Evolutionary conservation across 2,113 vertebrate genomes (phyloP).

Genomic region (Ciconia stormi): DNA sequence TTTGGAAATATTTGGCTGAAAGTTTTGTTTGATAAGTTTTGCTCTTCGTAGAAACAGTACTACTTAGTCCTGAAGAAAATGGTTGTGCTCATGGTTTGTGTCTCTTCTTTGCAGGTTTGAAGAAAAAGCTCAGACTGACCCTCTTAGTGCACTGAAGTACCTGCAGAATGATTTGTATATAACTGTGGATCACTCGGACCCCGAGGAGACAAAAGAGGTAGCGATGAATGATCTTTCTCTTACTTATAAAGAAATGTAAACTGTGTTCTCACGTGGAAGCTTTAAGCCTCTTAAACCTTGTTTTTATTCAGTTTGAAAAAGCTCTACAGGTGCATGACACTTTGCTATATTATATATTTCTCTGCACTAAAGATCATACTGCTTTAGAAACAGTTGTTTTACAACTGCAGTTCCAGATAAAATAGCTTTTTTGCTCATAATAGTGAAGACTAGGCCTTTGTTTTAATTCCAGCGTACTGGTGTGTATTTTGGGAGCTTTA

Average conservation of each 20-base stretch:
- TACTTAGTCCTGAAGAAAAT: background rate
- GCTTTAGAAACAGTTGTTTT: background rate
- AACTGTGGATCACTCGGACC: conserved; percentile 97
- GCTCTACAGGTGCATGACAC: background rate
- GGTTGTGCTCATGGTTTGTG: background rate
- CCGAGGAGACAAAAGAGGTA: conserved; percentile 97
- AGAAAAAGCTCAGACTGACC: conserved; percentile 95
- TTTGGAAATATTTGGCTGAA: background rate
- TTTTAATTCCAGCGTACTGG: conserved; percentile 18
- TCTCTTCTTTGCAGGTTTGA: conserved; percentile 85
- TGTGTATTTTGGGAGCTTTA: conserved; percentile 52
- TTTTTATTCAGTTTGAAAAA: background rate
- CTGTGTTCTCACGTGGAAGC: background rate
- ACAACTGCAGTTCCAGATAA: background rate
- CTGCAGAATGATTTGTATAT: conserved; percentile 96
- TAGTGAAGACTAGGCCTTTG: conserved; percentile 13
- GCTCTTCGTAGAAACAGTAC: background rate
- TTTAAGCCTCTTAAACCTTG: background rate
- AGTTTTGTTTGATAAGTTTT: background rate
- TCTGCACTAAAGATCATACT: background rate
- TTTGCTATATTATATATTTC: background rate
- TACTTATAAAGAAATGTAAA: background rate
- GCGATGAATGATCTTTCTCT: background rate
- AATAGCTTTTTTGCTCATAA: background rate
- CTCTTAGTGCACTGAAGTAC: conserved; percentile 93